phyloP scores from a whole-genome alignment of 2,113 vertebrate species.

The Tauraco erythrolophus region DNA sequence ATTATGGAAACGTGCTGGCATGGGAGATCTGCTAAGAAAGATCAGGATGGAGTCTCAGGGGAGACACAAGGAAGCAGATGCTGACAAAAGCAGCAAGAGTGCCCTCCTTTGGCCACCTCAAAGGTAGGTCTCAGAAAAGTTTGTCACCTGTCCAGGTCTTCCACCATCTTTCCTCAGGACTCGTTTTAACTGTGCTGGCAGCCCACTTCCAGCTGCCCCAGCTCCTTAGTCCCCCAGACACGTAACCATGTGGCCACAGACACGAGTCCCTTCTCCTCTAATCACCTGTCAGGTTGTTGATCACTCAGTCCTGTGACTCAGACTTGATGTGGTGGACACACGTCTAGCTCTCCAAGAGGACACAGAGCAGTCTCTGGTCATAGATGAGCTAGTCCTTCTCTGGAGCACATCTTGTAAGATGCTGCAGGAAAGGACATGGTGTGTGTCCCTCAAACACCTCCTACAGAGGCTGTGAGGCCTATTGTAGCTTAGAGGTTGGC shows the following conservation, averaged over 20 bases:
- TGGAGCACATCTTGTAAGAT: background rate
- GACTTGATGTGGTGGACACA: background rate
- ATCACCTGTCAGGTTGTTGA: background rate
- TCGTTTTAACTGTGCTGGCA: background rate
- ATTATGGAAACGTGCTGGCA: background rate
- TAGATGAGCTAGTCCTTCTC: background rate
- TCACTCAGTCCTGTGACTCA: background rate
- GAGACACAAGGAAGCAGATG: background rate
- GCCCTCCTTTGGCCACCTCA: background rate
- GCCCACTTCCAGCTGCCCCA: background rate
- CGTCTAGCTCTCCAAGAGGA: background rate
- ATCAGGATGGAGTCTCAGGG: background rate
- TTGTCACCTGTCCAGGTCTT: background rate
- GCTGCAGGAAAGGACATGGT: background rate
- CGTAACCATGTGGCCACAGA: background rate
- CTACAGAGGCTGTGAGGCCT: background rate
- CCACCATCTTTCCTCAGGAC: background rate
- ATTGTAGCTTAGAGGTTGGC: accelerated
- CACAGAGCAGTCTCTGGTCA: background rate
- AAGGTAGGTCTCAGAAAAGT: background rate
- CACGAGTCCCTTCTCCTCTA: background rate
- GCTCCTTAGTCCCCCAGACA: background rate
- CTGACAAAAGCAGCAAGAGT: background rate
- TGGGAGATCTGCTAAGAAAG: background rate
- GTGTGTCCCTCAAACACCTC: accelerated